phyloP scores from a whole-genome alignment of 1,140 invertebrate genomes.

The Drosophila tropicalis region DNA sequence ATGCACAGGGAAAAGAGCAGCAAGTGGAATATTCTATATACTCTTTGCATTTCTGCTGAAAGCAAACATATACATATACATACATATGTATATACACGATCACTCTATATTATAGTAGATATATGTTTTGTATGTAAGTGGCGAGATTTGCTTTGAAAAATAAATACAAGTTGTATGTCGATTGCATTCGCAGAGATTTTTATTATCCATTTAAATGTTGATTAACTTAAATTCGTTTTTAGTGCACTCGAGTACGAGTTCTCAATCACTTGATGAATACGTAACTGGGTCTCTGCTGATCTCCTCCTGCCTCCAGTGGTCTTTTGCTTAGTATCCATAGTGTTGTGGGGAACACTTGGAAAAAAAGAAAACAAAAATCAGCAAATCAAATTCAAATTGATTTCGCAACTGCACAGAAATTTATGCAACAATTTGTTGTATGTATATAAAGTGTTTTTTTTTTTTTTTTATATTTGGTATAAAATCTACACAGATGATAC shows the following conservation, averaged over 20 bases:
- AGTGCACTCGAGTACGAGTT: conserved; percentile 61
- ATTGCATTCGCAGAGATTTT: conserved; percentile 52
- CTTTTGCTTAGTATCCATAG: conserved; percentile 31
- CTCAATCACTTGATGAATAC: conserved; percentile 21
- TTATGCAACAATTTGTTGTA: conserved; percentile 52
- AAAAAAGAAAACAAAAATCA: conserved; percentile 44
- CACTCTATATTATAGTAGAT: neutral
- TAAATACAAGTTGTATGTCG: conserved; percentile 39
- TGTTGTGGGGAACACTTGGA: conserved; percentile 15
- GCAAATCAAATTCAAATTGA: conserved; percentile 74
- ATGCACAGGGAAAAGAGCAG: conserved; percentile 28
- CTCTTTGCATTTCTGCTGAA: too few relatives aligned
- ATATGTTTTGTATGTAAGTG: too few relatives aligned
- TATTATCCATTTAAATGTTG: conserved; percentile 80
- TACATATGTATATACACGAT: neutral
- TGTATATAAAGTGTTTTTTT: conserved; percentile 21
- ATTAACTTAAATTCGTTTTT: conserved; percentile 77
- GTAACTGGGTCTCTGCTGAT: conserved; percentile 23
- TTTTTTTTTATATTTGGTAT: conserved; percentile 22
- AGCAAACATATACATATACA: neutral
- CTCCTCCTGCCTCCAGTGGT: neutral
- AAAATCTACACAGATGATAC: conserved; percentile 28
- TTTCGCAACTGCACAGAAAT: conserved; percentile 66
- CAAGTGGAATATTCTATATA: conserved; percentile 49
- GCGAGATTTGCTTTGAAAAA: conserved; percentile 42